Evolutionary conservation across 2,113 vertebrate species (phyloP).

Genomic region (Sander vitreus): DNA sequence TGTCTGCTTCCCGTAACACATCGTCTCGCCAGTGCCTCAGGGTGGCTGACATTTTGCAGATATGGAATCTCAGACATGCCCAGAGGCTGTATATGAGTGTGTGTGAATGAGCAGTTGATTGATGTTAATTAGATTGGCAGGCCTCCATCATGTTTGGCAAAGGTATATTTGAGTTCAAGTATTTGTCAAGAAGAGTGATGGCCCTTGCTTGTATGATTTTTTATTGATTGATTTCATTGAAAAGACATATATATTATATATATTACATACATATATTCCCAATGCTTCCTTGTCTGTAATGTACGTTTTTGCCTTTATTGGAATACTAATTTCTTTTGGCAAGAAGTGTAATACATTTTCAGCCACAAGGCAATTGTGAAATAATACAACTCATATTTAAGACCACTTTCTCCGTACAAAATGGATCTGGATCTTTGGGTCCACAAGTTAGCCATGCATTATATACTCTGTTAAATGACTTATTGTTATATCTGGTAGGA

Average conservation of each 20-base stretch:
- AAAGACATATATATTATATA: slow-evolving; percentile 16
- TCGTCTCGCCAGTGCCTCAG: slow-evolving; percentile 53
- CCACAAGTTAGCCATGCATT: neutral
- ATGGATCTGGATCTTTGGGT: neutral
- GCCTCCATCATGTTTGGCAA: slow-evolving; percentile 54
- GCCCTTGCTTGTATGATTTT: slow-evolving; percentile 22
- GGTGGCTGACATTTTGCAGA: slow-evolving; percentile 55
- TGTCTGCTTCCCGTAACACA: slow-evolving; percentile 70
- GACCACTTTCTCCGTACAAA: neutral
- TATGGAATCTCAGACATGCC: slow-evolving; percentile 63
- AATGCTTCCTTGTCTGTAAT: neutral
- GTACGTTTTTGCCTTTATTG: neutral
- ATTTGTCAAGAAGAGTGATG: slow-evolving; percentile 47
- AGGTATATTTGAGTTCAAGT: slow-evolving; percentile 56
- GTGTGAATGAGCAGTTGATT: slow-evolving; percentile 52
- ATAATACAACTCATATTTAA: neutral
- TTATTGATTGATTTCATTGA: slow-evolving; percentile 19
- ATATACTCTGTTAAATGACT: neutral
- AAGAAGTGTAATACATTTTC: neutral
- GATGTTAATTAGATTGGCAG: slow-evolving; percentile 52
- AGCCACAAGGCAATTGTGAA: neutral
- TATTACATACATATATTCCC: slow-evolving; percentile 15
- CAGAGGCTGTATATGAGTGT: slow-evolving; percentile 28
- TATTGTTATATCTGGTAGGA: neutral
- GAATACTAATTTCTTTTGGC: slow-evolving; percentile 22